Percentiles rank a stretch among this genome's conserved stretches.
Conservation (phyloP, 2,888 invertebrate genomes). For the Aspidapion aeneum region DNA sequence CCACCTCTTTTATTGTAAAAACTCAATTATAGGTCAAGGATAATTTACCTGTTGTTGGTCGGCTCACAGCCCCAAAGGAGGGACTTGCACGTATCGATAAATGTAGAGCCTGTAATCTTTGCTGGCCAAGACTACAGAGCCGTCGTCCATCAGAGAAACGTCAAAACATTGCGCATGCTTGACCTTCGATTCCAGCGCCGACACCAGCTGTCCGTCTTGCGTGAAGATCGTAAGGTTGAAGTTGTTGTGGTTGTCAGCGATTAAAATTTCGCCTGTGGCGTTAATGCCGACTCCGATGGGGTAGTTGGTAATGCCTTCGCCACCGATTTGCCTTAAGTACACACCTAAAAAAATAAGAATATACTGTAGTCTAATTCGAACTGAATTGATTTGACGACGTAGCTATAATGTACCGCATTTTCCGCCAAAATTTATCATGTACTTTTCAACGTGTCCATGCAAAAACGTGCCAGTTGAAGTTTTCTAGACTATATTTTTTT, state of each 20-base stretch:
- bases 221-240: slow-evolving; percentile 99
- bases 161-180: slow-evolving; percentile 99
- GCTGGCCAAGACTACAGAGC: slow-evolving; percentile 96
- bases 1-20: no score
- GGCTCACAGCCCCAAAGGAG: slow-evolving; percentile 74
- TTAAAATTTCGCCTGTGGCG: slow-evolving; percentile 92
- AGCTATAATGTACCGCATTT: no score
- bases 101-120: slow-evolving; percentile 99
- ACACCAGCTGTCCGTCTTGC: slow-evolving; percentile 94
- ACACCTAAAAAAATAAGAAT: slow-evolving; percentile 61
- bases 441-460: no score
- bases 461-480: no score
- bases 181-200: slow-evolving; percentile 98
- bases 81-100: slow-evolving; percentile 96
- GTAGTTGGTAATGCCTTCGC: slow-evolving; percentile 98
- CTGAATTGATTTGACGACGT: slow-evolving; percentile 19
- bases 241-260: slow-evolving; percentile 99
- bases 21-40: no score
- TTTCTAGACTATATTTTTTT: no score
- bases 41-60: slow-evolving; percentile 5
- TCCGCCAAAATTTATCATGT: no score
- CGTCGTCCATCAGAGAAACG: slow-evolving; percentile 98
- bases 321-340: slow-evolving; percentile 95
- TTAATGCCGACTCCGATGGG: slow-evolving; percentile 99
- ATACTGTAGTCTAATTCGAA: no score